Percentiles rank a stretch among this genome's conserved stretches.
Conservation (phyloP, 2,113 vertebrate species). For the Syngnathus floridae region DNA sequence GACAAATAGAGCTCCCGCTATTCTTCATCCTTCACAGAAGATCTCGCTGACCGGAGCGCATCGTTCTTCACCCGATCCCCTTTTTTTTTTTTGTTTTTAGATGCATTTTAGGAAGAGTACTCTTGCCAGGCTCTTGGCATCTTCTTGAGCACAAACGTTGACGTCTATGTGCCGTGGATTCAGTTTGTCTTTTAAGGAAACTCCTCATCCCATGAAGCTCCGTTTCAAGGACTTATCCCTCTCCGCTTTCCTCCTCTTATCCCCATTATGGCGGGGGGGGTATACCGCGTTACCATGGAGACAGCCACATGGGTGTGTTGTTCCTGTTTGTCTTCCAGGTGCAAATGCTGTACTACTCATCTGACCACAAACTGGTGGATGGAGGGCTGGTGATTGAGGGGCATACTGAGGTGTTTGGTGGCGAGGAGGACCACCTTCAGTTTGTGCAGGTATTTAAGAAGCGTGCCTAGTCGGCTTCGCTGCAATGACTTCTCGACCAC, state of each 20-base stretch:
- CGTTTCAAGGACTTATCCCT: slow-evolving; percentile 27
- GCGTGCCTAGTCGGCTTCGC: slow-evolving; percentile 45
- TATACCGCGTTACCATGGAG: slow-evolving; percentile 76
- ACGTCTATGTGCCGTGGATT: slow-evolving; percentile 29
- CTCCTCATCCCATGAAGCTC: slow-evolving; percentile 26
- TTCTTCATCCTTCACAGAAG: slow-evolving; percentile 45
- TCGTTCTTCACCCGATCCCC: slow-evolving; percentile 42
- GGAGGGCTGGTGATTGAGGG: slow-evolving; percentile 91
- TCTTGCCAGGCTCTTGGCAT: slow-evolving; percentile 1
- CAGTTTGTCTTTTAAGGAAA: slow-evolving; percentile 37
- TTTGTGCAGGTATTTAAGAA: slow-evolving; percentile 95
- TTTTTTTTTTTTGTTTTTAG: slow-evolving; percentile 42
- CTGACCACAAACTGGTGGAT: slow-evolving; percentile 99
- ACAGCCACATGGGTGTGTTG: slow-evolving; percentile 97
- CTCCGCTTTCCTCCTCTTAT: slow-evolving; percentile 2
- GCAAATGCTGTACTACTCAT: slow-evolving; percentile 99
- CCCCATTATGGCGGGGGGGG: slow-evolving; percentile 46
- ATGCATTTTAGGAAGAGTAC: slow-evolving; percentile 31
- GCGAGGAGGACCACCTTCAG: slow-evolving; percentile 98
- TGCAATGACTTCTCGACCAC: slow-evolving; percentile 8
- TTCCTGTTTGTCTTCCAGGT: slow-evolving; percentile 98
- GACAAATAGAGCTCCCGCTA: slow-evolving; percentile 3
- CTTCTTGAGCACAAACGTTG: slow-evolving; percentile 31
- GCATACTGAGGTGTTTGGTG: slow-evolving; percentile 97
- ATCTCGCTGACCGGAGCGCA: slow-evolving; percentile 51